Conservation (phyloP, 2,888 invertebrate species). For the Adineta ricciae region DNA sequence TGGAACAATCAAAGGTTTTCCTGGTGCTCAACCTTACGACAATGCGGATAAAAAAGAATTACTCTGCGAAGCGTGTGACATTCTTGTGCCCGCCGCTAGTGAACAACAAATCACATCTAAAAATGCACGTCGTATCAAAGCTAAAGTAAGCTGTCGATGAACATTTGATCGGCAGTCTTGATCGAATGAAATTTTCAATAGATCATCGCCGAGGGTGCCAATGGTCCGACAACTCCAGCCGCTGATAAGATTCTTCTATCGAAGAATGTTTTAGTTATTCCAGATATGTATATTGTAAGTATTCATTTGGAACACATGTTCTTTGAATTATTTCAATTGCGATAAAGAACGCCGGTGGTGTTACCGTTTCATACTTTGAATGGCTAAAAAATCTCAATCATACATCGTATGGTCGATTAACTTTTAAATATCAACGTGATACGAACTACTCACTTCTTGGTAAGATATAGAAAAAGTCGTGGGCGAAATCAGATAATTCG, state of each 20-base stretch:
- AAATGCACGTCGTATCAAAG: conserved; percentile 77
- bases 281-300: conserved; percentile 52
- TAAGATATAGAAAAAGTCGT: conserved; percentile 44
- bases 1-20: conserved; percentile 85
- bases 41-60: conserved; percentile 57
- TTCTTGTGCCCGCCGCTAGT: conserved; percentile 85
- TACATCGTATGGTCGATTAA: conserved; percentile 83
- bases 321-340: no score
- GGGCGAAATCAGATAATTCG: not conserved
- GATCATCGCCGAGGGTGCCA: conserved; percentile 61
- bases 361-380: conserved; percentile 95
- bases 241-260: conserved; percentile 80
- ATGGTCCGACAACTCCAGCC: conserved; percentile 88
- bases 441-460: conserved; percentile 78
- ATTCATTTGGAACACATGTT: not conserved
- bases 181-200: not conserved
- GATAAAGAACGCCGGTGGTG: conserved; percentile 66
- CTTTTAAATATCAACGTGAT: conserved; percentile 83
- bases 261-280: conserved; percentile 76
- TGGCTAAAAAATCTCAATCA: conserved; percentile 97
- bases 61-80: conserved; percentile 82
- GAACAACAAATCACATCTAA: conserved; percentile 83
- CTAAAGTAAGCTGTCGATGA: no score
- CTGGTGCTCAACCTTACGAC: conserved; percentile 74
- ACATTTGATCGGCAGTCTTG: not conserved